Base-by-base conservation (phyloP, 2,888 invertebrate species). In the Aquatica leii region DNA sequence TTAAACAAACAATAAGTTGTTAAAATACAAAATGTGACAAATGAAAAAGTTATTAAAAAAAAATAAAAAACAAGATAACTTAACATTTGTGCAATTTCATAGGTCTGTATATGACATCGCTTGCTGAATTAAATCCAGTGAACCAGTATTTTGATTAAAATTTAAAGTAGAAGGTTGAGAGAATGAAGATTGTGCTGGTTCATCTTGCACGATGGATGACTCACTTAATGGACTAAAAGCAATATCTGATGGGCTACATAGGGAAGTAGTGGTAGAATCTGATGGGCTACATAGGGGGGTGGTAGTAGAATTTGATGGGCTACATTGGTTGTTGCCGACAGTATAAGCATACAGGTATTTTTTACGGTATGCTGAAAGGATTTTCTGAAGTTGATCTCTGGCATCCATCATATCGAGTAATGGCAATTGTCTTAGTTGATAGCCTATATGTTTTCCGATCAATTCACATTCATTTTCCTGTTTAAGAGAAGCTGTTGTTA, bases 1-100 rank as follows among this genome's bases (percentile, higher is more conserved):
- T n/a, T 43, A 43, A 43, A 43, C 15, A 43, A n/a, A n/a, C n/a
- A n/a, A n/a, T n/a, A 31, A 14, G 17, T 43, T 43, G 43, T 43
- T 43, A 43, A n/a, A n/a, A n/a, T n/a, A n/a, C n/a, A n/a, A n/a
- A n/a, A n/a, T n/a, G n/a, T n/a, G n/a, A n/a, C n/a, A 43, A 43
- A 43, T 43, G 43, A 43, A 43, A 15, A 31, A 31, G 9, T 9
- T 31, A 31, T 31, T 15, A 43, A 43, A 43, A 14, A 43, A n/a
- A 43, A 14, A 43, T 15, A 14, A 8, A 43, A 43, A 43, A n/a
- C n/a, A n/a, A n/a, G n/a, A n/a, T n/a, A n/a, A n/a, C n/a, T n/a
- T n/a, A 43, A n/a, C 14, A 43, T 15, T 14, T 43, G 31, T 4
- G 31, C 31, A 4, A 31, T 31, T 9, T 31, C n/a, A 31, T 31